Percentiles rank a stretch among this genome's conserved stretches.
These are phyloP conservation scores for Microctenopoma lineatum DNA, from an alignment of 2,797 vertebrate genomes.

Conservation along the genomic window DNA sequence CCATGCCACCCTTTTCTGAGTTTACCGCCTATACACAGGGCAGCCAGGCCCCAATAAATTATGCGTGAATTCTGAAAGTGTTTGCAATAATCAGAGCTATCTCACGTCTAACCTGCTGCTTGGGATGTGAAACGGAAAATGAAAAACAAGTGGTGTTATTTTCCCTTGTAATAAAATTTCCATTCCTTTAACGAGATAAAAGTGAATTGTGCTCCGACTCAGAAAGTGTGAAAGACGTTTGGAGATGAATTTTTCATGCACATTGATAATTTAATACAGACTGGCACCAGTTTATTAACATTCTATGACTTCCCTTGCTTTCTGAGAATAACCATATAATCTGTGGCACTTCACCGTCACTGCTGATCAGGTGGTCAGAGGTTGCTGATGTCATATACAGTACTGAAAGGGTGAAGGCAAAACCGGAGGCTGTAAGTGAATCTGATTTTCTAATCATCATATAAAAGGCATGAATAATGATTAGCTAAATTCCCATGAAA, in stretches of 20 bases:
- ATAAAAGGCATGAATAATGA: conserved; percentile 15
- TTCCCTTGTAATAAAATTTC: conserved; percentile 83
- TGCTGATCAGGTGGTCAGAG: conserved; percentile 66
- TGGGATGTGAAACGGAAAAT: conserved; percentile 78
- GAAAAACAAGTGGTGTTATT: conserved; percentile 84
- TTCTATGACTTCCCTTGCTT: conserved; percentile 75
- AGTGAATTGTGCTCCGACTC: conserved; percentile 80
- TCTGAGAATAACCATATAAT: conserved; percentile 78
- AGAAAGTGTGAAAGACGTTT: conserved; percentile 81
- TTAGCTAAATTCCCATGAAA: conserved; percentile 21
- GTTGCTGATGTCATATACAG: conserved; percentile 54
- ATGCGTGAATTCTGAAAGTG: conserved; percentile 68
- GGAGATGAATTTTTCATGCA: conserved; percentile 84
- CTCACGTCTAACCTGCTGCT: conserved; percentile 73
- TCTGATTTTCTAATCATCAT: conserved; percentile 25
- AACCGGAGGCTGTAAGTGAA: conserved; percentile 8
- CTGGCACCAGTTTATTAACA: conserved; percentile 83
- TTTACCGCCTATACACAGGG: conserved; percentile 50
- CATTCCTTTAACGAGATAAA: conserved; percentile 85
- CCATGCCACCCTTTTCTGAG: conserved; percentile 54
- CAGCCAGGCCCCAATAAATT: conserved; percentile 63
- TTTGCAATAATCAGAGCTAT: conserved; percentile 74
- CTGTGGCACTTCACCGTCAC: conserved; percentile 55
- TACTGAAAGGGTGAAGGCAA: conserved; percentile 23
- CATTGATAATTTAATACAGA: conserved; percentile 86